A percentile compares a stretch with the other conserved stretches of the same genome.
Conservation (phyloP, 2,113 vertebrate genomes). For the Oryzias celebensis region DNA sequence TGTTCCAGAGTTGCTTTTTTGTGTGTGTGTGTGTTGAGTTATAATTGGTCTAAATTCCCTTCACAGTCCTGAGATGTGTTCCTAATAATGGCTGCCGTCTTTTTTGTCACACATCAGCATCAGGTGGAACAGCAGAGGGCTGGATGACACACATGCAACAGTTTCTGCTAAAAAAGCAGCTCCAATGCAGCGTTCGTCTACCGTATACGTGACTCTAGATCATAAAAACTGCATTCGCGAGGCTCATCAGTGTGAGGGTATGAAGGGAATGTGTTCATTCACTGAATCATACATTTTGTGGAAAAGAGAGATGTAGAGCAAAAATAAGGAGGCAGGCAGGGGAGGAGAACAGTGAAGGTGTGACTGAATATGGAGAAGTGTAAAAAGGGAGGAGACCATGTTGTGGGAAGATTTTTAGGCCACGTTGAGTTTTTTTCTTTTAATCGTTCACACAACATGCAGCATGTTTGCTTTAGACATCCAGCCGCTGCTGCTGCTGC, state of each 20-base stretch:
- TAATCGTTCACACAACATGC: slow-evolving; percentile 58
- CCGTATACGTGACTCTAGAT: slow-evolving; percentile 30
- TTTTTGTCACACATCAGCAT: slow-evolving; percentile 40
- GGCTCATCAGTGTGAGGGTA: slow-evolving; percentile 47
- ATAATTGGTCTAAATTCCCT: slow-evolving; percentile 34
- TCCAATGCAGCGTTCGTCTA: slow-evolving; percentile 35
- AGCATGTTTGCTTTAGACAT: slow-evolving; percentile 36
- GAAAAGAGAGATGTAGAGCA: slow-evolving; percentile 35
- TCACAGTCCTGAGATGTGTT: slow-evolving; percentile 32
- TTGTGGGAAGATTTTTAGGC: slow-evolving; percentile 63
- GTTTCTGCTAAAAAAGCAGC: slow-evolving; percentile 7
- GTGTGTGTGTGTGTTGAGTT: slow-evolving; percentile 56
- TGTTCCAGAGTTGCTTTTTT: slow-evolving; percentile 47
- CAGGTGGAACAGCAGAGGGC: slow-evolving; percentile 13
- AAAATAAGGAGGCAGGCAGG: slow-evolving; percentile 19
- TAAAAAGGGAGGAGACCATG: slow-evolving; percentile 58
- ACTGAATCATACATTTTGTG: slow-evolving; percentile 37
- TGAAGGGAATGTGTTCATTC: slow-evolving; percentile 45
- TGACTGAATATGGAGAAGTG: slow-evolving; percentile 65
- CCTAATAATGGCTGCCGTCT: slow-evolving; percentile 37
- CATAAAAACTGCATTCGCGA: slow-evolving; percentile 31
- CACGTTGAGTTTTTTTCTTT: slow-evolving; percentile 55
- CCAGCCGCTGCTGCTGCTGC: slow-evolving; percentile 59
- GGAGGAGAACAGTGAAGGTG: slow-evolving; percentile 45
- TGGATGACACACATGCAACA: slow-evolving; percentile 14